These are phyloP conservation scores for Drosophila pruinosa DNA, from an alignment of 1,140 invertebrate species.

Conservation along the genomic window DNA sequence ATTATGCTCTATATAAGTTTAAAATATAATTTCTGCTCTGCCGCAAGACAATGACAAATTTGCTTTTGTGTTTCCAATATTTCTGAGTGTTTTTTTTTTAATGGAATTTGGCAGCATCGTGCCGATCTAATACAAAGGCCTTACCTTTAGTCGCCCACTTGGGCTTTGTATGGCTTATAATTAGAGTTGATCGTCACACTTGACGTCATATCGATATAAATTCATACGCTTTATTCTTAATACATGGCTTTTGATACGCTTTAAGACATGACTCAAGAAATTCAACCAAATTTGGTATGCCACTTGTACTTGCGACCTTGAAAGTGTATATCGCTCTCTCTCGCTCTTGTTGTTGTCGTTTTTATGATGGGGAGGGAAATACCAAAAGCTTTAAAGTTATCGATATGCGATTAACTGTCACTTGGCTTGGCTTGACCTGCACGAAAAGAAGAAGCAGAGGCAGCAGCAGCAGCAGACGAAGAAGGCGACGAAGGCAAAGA, in stretches of 20 bases:
- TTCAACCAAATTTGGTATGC: constrained; percentile 27
- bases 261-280: constrained; percentile 27
- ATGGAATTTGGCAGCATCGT: neutral
- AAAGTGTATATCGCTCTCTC: neutral
- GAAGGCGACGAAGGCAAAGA: neutral
- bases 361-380: neutral
- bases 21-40: too few species aligned
- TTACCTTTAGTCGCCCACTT: neutral
- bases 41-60: neutral
- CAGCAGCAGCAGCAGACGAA: neutral
- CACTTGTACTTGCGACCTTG: constrained; percentile 27
- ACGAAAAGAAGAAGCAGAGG: too few species aligned
- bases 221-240: neutral
- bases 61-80: neutral
- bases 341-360: neutral
- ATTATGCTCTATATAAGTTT: too few species aligned
- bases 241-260: neutral
- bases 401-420: constrained; percentile 11
- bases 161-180: neutral
- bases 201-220: constrained; percentile 7
- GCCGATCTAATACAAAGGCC: neutral
- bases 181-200: neutral
- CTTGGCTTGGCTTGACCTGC: too few species aligned
- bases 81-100: neutral
- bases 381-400: constrained; percentile 8